Conservation (phyloP, 2,888 invertebrate species). For the Dryobota labecula region DNA sequence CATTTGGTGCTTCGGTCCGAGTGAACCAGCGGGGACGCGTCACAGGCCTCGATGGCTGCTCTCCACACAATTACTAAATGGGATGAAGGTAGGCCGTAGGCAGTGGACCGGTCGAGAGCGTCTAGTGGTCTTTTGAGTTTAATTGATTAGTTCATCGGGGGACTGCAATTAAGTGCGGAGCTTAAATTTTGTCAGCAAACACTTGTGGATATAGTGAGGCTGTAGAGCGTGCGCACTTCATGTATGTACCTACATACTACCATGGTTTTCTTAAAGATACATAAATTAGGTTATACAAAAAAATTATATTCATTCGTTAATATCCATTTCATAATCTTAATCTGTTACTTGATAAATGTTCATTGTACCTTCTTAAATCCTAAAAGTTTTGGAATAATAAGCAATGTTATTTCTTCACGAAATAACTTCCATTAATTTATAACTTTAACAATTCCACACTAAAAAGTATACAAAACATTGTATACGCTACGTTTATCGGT, state of each 20-base stretch:
- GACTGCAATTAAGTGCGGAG: conserved; percentile 19
- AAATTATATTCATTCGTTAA: too few relatives aligned
- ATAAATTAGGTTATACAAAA: background rate
- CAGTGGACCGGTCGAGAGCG: conserved; percentile 3
- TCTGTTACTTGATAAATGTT: background rate
- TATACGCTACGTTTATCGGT: background rate
- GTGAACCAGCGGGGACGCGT: conserved; percentile 36
- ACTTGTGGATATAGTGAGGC: background rate
- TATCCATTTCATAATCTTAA: background rate
- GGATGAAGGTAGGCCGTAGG: conserved; percentile 33
- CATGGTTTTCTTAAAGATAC: background rate
- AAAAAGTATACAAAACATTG: conserved; percentile 1
- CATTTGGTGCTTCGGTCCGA: conserved; percentile 18
- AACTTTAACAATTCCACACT: background rate
- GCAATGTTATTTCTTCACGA: background rate
- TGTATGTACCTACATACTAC: background rate
- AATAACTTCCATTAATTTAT: background rate
- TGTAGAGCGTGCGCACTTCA: too few relatives aligned
- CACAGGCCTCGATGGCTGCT: conserved; percentile 37
- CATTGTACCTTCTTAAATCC: background rate
- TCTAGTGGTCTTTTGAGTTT: conserved; percentile 42
- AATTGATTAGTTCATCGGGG: conserved; percentile 54
- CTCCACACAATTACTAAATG: conserved; percentile 63
- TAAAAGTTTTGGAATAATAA: background rate
- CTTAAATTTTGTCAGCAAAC: conserved; percentile 17